Percentiles rank a stretch among this genome's conserved stretches.
Evolutionary conservation across 1,140 invertebrate genomes (phyloP).

Genomic region (Nomia melanderi): DNA sequence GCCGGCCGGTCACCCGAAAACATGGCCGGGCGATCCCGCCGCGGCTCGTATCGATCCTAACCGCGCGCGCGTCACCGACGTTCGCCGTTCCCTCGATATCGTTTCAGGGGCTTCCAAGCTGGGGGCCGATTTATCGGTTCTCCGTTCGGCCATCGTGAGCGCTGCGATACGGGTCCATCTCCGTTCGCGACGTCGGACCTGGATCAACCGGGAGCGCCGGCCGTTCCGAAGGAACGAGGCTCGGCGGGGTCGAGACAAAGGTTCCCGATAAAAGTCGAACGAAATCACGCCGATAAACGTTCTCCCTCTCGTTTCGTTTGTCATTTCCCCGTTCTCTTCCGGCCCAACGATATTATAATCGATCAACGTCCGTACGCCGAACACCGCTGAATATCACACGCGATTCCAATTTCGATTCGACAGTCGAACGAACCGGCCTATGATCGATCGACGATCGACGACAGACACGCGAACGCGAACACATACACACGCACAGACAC

Average conservation of each 20-base stretch:
- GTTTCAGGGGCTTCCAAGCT: constrained; percentile 40
- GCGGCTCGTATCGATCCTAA: constrained; percentile 48
- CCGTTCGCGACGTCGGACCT: neutral
- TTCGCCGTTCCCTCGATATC: constrained; percentile 42
- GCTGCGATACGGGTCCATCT: neutral
- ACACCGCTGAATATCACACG: constrained; percentile 17
- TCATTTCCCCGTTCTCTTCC: neutral
- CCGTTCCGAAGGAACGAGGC: constrained; percentile 16
- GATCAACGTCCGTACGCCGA: neutral
- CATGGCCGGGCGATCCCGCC: constrained; percentile 50
- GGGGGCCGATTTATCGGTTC: neutral
- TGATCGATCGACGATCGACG: constrained; percentile 8
- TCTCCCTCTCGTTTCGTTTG: neutral
- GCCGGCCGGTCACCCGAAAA: constrained; percentile 55
- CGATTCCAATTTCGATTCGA: no score
- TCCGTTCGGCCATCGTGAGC: neutral
- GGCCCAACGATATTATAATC: neutral
- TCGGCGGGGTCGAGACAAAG: constrained; percentile 5
- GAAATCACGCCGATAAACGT: constrained; percentile 3
- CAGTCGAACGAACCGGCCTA: neutral
- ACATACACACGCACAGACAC: no score
- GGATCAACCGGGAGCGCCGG: constrained; percentile 2
- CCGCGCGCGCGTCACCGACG: constrained; percentile 35
- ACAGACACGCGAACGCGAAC: neutral
- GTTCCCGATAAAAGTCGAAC: constrained; percentile 1